A percentile compares a stretch with the other conserved stretches of the same genome.
phyloP scores from a whole-genome alignment of 2,888 invertebrate species.

The Tromatobia lineatoria region DNA sequence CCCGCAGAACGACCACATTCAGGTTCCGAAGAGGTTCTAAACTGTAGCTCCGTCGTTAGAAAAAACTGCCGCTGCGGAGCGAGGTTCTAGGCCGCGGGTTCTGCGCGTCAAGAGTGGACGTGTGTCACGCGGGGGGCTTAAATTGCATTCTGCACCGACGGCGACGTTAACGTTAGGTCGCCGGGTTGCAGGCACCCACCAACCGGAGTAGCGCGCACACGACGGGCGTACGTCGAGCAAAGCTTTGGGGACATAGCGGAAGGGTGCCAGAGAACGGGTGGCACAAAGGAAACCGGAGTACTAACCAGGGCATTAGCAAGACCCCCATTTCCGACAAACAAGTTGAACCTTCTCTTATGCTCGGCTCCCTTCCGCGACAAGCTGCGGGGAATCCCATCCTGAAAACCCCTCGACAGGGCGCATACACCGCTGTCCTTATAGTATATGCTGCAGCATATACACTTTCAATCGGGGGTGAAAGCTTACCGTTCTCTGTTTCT shows the following conservation, averaged over 20 bases:
- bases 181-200: not conserved
- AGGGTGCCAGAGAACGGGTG: constrained; percentile 72
- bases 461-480: constrained; percentile 23
- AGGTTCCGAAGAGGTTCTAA: no score
- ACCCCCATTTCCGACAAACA: constrained; percentile 82
- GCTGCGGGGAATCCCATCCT: constrained; percentile 54
- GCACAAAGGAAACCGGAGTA: constrained; percentile 81
- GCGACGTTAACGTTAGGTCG: constrained; percentile 62
- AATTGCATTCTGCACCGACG: constrained; percentile 78
- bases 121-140: constrained; percentile 74
- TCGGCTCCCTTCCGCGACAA: constrained; percentile 50
- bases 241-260: constrained; percentile 68
- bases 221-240: constrained; percentile 63
- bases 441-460: not conserved
- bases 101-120: constrained; percentile 53
- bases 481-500: constrained; percentile 46
- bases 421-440: constrained; percentile 11
- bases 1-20: no score
- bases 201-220: constrained; percentile 60
- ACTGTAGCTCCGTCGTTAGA: not conserved
- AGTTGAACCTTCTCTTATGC: constrained; percentile 77
- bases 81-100: constrained; percentile 10
- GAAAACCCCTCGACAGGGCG: constrained; percentile 35
- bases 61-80: constrained; percentile 19
- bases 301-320: constrained; percentile 84